phyloP scores from a whole-genome alignment of 2,888 invertebrate species.

The Dryococelus australis region DNA sequence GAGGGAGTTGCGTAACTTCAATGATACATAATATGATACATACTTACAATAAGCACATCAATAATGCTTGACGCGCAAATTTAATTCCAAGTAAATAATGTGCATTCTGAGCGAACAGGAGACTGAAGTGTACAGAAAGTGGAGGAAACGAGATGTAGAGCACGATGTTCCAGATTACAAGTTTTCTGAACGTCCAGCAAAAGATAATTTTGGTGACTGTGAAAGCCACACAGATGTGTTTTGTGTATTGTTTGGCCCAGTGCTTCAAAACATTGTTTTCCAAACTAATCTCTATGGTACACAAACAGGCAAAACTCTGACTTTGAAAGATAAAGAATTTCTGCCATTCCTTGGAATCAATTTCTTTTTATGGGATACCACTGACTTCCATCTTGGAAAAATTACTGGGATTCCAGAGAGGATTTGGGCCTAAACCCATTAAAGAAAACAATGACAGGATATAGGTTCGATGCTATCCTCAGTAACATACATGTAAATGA shows the following conservation, averaged over 20 bases:
- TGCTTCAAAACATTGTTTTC: not conserved
- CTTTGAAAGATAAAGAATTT: conserved; percentile 11
- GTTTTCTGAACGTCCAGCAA: not conserved
- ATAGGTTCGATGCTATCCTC: conserved; percentile 37
- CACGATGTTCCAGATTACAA: not conserved
- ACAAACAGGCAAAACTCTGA: conserved; percentile 28
- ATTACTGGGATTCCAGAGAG: conserved; percentile 33
- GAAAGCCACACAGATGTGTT: not conserved
- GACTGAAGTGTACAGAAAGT: too few relatives aligned
- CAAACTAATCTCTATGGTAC: not conserved
- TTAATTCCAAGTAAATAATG: too few relatives aligned
- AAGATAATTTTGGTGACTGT: not conserved
- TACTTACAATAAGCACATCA: too few relatives aligned
- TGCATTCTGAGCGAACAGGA: too few relatives aligned
- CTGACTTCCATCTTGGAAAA: conserved; percentile 29
- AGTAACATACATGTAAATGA: conserved; percentile 39
- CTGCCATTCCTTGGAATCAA: conserved; percentile 33
- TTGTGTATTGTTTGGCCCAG: not conserved
- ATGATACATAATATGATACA: too few relatives aligned
- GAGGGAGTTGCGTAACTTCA: too few relatives aligned
- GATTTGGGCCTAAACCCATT: conserved; percentile 31
- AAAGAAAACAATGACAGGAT: conserved; percentile 33
- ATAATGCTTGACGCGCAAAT: too few relatives aligned
- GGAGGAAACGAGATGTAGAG: too few relatives aligned
- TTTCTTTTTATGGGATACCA: conserved; percentile 41